Percentiles rank a stretch among this genome's conserved stretches.
Conservation (phyloP, 2,113 vertebrate genomes). For the Peromyscus californicus region DNA sequence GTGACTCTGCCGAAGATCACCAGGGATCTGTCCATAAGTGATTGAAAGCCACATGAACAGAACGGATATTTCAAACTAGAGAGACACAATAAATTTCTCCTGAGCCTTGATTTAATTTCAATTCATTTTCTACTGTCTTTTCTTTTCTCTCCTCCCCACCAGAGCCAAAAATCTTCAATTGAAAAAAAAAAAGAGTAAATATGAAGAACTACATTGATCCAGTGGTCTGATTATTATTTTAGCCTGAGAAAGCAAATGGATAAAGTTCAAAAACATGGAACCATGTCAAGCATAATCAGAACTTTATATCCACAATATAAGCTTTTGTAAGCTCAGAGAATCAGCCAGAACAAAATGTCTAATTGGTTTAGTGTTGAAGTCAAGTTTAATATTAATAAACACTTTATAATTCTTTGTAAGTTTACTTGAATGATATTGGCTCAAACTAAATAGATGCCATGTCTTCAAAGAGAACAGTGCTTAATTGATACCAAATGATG, state of each 20-base stretch:
- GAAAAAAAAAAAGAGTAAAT: slow-evolving; percentile 39
- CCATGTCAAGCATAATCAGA: slow-evolving; percentile 34
- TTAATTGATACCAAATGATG: slow-evolving; percentile 50
- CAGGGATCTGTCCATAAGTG: not conserved
- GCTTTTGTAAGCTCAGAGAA: slow-evolving; percentile 36
- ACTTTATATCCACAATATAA: slow-evolving; percentile 8
- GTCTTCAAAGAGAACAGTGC: slow-evolving; percentile 45
- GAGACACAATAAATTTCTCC: not conserved
- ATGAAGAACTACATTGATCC: not conserved
- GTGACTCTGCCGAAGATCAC: not conserved
- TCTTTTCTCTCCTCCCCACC: not conserved
- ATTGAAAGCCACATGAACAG: not conserved
- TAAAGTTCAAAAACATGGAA: slow-evolving; percentile 52
- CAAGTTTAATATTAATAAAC: slow-evolving; percentile 39
- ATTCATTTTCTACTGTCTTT: not conserved
- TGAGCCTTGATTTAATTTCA: slow-evolving; percentile 45
- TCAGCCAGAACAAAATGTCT: slow-evolving; percentile 32
- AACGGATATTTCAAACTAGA: slow-evolving; percentile 31
- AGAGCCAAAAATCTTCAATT: slow-evolving; percentile 1
- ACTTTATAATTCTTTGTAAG: not conserved
- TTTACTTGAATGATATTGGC: slow-evolving; percentile 25
- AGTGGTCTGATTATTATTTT: slow-evolving; percentile 59
- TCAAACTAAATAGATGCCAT: slow-evolving; percentile 3
- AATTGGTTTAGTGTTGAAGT: slow-evolving; percentile 54
- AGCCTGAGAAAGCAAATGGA: slow-evolving; percentile 19